Evolutionary conservation across 2,888 invertebrate genomes (phyloP), one percentile per base, ranked within the genome.

Genomic region (Onchidella celtica): DNA sequence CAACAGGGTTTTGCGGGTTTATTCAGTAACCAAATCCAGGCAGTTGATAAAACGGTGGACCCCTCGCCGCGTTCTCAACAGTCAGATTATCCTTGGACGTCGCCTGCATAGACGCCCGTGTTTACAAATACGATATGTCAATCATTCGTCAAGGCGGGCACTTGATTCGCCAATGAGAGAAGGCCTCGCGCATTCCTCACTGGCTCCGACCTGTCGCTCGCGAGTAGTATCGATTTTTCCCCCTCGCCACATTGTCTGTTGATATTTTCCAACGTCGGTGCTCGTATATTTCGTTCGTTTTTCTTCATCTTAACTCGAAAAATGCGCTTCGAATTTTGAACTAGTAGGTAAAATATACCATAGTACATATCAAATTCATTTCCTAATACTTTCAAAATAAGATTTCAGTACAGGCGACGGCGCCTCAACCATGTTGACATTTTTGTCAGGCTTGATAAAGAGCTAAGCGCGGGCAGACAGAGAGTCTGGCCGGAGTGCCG

Each of bases 391-490:
- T 24, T 36, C 73, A n/a, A 34, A 59, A 24, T 36, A 63, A 65
- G 75, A 40, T 9, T 75, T 65, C 65, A 73, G 32, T 32, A 29
- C 32, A 29, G 75, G 47, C 75, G 75, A 77, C 68, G 68, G 65
- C 55, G 78, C 61, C 78, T 27, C 27, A 21, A 21, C 59, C n/a
- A 38, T 69, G 78, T 78, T 78, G 78, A 78, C 78, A 78, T 78
- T 69, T 78, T 69, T 70, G 78, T 78, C 78, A 57, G 78, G 57
- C 32, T 17, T 72, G 79, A 79, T 79, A 79, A 79, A 79, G 79
- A 79, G 65, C 79, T 79, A 65, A 65, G 55, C 47, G 29, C 79
- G 27, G 40, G 79, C 72, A 79, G 72, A 79, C 79, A 72, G 14
- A 36, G 47, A 34, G 79, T 79, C 79, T 79, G 79, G 73, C 38